A percentile compares a stretch with the other conserved stretches of the same genome.
Evolutionary conservation across 2,797 vertebrate species (phyloP).

Genomic region (Sparus aurata): DNA sequence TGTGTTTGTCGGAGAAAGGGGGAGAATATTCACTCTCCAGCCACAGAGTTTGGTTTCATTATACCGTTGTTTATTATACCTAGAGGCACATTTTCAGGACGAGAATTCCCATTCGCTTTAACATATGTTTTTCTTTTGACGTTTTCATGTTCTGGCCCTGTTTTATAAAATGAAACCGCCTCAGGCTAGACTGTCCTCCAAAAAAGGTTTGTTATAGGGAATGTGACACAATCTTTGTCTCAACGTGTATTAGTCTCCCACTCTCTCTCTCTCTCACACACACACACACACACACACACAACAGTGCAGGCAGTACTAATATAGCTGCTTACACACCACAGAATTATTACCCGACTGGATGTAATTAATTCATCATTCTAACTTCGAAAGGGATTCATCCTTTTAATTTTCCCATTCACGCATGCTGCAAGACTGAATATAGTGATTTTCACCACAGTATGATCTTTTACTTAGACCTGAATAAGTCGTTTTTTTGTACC

Average conservation of each 20-base stretch:
- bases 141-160: background rate
- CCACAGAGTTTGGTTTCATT: slow-evolving; percentile 12
- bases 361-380: no score
- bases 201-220: background rate
- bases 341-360: no score
- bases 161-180: slow-evolving; percentile 5
- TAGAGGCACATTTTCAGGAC: background rate
- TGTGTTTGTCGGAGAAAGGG: background rate
- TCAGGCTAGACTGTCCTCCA: slow-evolving; percentile 1
- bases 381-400: background rate
- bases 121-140: background rate
- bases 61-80: background rate
- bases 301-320: background rate
- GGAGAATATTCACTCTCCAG: background rate
- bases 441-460: no score
- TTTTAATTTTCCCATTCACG: background rate
- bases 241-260: background rate
- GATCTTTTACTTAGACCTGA: no score
- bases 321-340: background rate
- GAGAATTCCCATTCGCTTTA: background rate
- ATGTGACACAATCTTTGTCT: background rate
- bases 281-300: background rate
- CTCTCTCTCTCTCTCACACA: background rate
- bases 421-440: no score
- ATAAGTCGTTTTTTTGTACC: no score